These are phyloP conservation scores for Eupithecia tripunctaria DNA, from an alignment of 2,888 invertebrate species.

Conservation along the genomic window DNA sequence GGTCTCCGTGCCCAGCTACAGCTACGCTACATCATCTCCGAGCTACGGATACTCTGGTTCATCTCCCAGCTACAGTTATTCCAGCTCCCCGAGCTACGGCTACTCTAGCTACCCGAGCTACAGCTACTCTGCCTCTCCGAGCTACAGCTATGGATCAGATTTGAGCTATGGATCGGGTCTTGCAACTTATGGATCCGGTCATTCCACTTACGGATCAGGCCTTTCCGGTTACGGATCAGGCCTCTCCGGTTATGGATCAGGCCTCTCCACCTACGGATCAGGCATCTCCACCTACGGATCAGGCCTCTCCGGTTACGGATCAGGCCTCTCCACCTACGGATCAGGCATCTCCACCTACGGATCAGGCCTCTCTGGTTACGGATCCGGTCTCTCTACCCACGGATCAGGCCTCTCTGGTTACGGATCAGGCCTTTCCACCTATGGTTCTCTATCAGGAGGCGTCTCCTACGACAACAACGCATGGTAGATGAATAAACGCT, in stretches of 20 bases:
- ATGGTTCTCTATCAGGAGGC: background rate
- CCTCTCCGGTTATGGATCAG: background rate
- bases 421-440: background rate
- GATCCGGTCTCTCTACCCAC: background rate
- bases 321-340: background rate
- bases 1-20: constrained; percentile 51
- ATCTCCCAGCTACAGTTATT: constrained; percentile 22
- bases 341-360: background rate
- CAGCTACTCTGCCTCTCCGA: background rate
- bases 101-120: constrained; percentile 7
- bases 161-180: constrained; percentile 30
- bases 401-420: background rate
- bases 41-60: constrained; percentile 36
- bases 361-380: background rate
- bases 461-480: constrained; percentile 10
- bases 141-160: constrained; percentile 15
- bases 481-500: constrained; percentile 27
- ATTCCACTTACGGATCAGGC: constrained; percentile 22
- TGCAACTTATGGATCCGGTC: background rate
- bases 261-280: background rate
- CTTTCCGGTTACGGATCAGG: constrained; percentile 12
- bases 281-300: background rate
- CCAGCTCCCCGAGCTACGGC: constrained; percentile 10
- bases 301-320: background rate
- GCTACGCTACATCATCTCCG: constrained; percentile 23